A percentile compares a stretch with the other conserved stretches of the same genome.
These are phyloP conservation scores for Acipenser oxyrinchus DNA, from an alignment of 2,797 vertebrate species.

Conservation along the genomic window DNA sequence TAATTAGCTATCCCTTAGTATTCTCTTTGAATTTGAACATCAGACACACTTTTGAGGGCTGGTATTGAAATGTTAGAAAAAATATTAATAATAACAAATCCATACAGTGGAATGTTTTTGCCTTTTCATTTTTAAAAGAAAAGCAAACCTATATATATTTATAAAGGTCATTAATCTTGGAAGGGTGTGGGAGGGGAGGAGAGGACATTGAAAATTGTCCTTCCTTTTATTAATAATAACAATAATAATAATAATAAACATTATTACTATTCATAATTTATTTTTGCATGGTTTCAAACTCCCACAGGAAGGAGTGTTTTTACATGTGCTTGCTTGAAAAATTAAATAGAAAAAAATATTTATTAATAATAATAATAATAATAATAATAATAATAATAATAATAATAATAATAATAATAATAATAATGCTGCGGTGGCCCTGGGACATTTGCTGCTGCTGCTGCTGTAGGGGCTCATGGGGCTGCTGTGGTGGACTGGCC, in stretches of 20 bases:
- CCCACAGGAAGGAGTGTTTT: constrained; percentile 72
- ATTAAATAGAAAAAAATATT: constrained; percentile 80
- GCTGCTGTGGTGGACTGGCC: constrained; percentile 75
- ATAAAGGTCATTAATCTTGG: neutral
- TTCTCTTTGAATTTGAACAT: too few species aligned
- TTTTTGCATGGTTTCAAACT: constrained; percentile 58
- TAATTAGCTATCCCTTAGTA: too few species aligned
- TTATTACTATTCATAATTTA: constrained; percentile 31
- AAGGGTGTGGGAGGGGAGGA: too few species aligned
- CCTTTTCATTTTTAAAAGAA: constrained; percentile 42
- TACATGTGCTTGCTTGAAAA: constrained; percentile 69
- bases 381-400: constrained; percentile 61
- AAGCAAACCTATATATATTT: constrained; percentile 47
- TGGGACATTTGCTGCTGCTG: constrained; percentile 66
- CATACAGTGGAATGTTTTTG: constrained; percentile 29
- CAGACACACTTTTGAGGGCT: too few species aligned
- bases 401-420: constrained; percentile 52
- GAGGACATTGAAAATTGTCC: neutral
- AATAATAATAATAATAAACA: constrained; percentile 29
- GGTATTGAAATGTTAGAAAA: too few species aligned
- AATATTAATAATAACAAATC: constrained; percentile 59
- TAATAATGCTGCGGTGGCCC: constrained; percentile 67
- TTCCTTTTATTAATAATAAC: constrained; percentile 30
- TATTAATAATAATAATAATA: too few species aligned
- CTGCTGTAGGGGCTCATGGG: constrained; percentile 84